A percentile compares a stretch with the other conserved stretches of the same genome.
phyloP scores from a whole-genome alignment of 2,888 invertebrate species.

The Holacanthella duospinosa region DNA sequence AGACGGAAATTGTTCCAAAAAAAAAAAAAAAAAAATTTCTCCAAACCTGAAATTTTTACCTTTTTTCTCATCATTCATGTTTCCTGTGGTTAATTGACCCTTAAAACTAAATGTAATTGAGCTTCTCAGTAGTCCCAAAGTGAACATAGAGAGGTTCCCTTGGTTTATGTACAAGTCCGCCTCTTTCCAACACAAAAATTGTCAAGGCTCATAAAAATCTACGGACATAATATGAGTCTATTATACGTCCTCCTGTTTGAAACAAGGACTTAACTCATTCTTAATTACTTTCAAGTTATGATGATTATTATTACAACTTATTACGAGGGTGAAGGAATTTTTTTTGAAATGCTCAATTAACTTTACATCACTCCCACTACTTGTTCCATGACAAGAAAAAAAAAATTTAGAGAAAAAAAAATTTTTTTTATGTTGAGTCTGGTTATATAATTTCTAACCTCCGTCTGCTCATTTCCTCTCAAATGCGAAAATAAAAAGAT shows the following conservation, averaged over 20 bases:
- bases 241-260: background rate
- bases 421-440: too few relatives aligned
- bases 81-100: conserved; percentile 5
- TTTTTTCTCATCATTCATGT: background rate
- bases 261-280: background rate
- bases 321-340: background rate
- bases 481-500: too few relatives aligned
- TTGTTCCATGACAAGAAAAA: too few relatives aligned
- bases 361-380: background rate
- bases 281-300: background rate
- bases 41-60: background rate
- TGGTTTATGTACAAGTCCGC: background rate
- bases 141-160: background rate
- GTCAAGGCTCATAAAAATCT: conserved; percentile 4
- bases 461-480: too few relatives aligned
- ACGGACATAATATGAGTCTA: background rate
- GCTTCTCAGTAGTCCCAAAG: background rate
- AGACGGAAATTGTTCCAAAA: background rate
- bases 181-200: conserved; percentile 3
- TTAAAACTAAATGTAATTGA: conserved; percentile 3
- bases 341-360: background rate
- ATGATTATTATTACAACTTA: background rate
- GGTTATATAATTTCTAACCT: too few relatives aligned
- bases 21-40: background rate
- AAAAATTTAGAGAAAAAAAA: too few relatives aligned